Percentiles rank a stretch among this genome's conserved stretches.
Conservation (phyloP, 2,888 invertebrate genomes). For the Hyles lineata region DNA sequence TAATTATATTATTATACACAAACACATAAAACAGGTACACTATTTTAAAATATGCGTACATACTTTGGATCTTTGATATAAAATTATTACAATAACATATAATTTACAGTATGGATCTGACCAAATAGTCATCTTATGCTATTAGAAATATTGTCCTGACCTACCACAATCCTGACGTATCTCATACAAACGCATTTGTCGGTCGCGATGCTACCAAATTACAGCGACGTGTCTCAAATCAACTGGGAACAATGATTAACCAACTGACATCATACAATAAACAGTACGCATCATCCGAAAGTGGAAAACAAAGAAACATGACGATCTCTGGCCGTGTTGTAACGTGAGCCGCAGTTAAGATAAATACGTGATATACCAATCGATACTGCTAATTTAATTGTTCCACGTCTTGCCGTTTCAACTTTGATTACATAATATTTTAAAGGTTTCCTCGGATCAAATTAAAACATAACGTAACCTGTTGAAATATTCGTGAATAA, state of each 20-base stretch:
- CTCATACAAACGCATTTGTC: neutral
- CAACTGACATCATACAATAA: conserved; percentile 22
- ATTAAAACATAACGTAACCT: conserved; percentile 24
- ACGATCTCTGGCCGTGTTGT: conserved; percentile 41
- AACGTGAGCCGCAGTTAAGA: conserved; percentile 31
- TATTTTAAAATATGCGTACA: too few relatives aligned
- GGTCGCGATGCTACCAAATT: neutral
- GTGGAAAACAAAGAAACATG: conserved; percentile 40
- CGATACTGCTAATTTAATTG: conserved; percentile 30
- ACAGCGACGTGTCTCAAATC: neutral
- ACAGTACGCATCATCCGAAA: conserved; percentile 38
- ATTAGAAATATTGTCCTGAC: neutral
- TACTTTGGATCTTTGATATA: too few relatives aligned
- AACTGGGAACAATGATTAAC: conserved; percentile 14
- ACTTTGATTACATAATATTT: conserved; percentile 18
- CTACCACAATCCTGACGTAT: neutral
- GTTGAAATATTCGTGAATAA: conserved; percentile 22
- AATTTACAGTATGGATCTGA: too few relatives aligned
- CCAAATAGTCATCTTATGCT: too few relatives aligned
- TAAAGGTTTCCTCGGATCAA: conserved; percentile 21
- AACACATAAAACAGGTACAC: too few relatives aligned
- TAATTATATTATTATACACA: too few relatives aligned
- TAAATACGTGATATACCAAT: conserved; percentile 41
- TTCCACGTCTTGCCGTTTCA: conserved; percentile 28
- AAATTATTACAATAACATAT: too few relatives aligned